Percentiles rank a stretch among this genome's conserved stretches.
Conservation (phyloP, 2,888 invertebrate species). For the Diploptera punctata region DNA sequence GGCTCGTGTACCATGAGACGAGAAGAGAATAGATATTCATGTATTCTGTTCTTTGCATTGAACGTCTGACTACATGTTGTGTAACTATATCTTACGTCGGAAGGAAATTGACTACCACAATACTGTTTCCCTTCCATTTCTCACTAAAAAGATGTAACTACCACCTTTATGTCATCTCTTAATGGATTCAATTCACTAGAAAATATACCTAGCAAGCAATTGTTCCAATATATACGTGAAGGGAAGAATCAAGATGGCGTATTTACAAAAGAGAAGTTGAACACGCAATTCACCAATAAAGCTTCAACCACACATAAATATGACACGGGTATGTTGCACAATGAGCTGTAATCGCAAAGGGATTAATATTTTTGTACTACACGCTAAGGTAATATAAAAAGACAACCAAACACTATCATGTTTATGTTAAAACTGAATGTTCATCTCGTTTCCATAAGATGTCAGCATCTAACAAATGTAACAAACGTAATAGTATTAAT, state of each 20-base stretch:
- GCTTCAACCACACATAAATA: neutral
- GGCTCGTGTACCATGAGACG: too few species aligned
- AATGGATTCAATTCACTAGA: neutral
- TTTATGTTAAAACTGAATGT: too few species aligned
- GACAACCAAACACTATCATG: too few species aligned
- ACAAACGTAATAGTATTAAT: too few species aligned
- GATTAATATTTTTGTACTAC: neutral
- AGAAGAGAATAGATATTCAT: too few species aligned
- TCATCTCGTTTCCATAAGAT: too few species aligned
- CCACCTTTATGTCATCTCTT: neutral
- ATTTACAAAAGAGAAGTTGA: neutral
- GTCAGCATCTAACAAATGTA: too few species aligned
- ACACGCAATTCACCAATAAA: neutral
- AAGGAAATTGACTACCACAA: neutral
- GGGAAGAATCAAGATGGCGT: neutral
- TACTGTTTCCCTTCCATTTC: neutral
- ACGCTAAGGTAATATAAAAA: too few species aligned
- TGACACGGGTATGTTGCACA: neutral
- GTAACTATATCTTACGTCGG: neutral
- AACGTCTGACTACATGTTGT: neutral
- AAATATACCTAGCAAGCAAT: neutral
- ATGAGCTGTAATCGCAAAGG: neutral
- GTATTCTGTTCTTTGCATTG: too few species aligned
- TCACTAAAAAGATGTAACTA: neutral
- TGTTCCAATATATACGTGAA: neutral